Percentiles rank a stretch among this genome's conserved stretches.
Evolutionary conservation across 2,797 vertebrate species (phyloP).

Genomic region (Prionace glauca): DNA sequence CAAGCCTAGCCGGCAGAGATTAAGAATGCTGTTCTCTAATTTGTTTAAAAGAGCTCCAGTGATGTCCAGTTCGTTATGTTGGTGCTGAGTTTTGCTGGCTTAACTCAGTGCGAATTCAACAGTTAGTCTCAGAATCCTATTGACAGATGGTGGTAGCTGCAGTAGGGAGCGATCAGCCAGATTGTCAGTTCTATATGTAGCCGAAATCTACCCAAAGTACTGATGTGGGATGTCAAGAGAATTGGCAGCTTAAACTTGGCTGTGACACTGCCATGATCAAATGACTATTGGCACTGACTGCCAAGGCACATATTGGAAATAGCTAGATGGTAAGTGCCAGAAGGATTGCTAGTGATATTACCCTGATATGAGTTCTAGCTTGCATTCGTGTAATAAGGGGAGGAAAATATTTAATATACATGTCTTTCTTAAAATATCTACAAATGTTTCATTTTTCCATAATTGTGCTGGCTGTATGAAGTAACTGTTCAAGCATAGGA

Average conservation of each 20-base stretch:
- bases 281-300: background rate
- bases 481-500: background rate
- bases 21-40: background rate
- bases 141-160: background rate
- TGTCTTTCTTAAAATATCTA: background rate
- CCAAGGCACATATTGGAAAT: background rate
- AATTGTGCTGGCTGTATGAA: too few species aligned
- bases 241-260: background rate
- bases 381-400: background rate
- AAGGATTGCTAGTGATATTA: background rate
- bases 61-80: background rate
- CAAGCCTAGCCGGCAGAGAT: too few species aligned
- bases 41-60: background rate
- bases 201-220: background rate
- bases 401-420: background rate
- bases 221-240: background rate
- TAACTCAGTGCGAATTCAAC: background rate
- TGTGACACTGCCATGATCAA: background rate
- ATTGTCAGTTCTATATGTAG: background rate
- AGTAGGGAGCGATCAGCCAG: background rate
- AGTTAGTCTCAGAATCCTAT: background rate
- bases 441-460: background rate
- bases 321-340: background rate
- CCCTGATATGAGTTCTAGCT: background rate
- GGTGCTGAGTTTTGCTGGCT: background rate